These are phyloP conservation scores for Ethmia dodecea DNA, from an alignment of 2,888 invertebrate genomes.

Conservation along the genomic window DNA sequence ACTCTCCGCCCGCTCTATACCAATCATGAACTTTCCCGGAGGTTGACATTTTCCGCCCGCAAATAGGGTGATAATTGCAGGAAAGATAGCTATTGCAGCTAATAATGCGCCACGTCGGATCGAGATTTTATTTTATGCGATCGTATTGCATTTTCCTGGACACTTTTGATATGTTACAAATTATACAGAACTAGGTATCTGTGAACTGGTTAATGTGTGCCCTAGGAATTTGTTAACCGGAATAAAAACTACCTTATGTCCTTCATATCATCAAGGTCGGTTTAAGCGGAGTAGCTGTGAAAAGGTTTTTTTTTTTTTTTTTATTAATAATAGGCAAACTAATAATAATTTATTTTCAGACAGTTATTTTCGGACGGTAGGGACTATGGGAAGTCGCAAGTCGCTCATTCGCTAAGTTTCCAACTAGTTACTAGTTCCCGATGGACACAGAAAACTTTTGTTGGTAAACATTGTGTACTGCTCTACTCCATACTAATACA, in stretches of 20 bases:
- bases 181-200: too few relatives aligned
- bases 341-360: background rate
- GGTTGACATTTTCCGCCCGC: conserved; percentile 51
- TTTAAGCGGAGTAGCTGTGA: too few relatives aligned
- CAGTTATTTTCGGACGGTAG: background rate
- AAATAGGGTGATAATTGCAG: conserved; percentile 57
- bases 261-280: too few relatives aligned
- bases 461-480: conserved; percentile 22
- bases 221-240: too few relatives aligned
- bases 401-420: conserved; percentile 25
- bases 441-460: conserved; percentile 24
- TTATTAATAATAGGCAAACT: too few relatives aligned
- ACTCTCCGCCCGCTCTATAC: background rate
- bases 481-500: background rate
- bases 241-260: too few relatives aligned
- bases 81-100: conserved; percentile 50
- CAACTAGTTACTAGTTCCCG: conserved; percentile 22
- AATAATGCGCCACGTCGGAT: too few relatives aligned
- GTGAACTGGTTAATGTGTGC: too few relatives aligned
- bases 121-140: too few relatives aligned
- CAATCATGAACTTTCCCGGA: conserved; percentile 33
- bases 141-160: too few relatives aligned
- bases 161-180: too few relatives aligned
- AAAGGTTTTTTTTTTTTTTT: too few relatives aligned
- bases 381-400: conserved; percentile 2